Conservation (phyloP, 1,140 invertebrate genomes). For the Danaus plexippus region DNA sequence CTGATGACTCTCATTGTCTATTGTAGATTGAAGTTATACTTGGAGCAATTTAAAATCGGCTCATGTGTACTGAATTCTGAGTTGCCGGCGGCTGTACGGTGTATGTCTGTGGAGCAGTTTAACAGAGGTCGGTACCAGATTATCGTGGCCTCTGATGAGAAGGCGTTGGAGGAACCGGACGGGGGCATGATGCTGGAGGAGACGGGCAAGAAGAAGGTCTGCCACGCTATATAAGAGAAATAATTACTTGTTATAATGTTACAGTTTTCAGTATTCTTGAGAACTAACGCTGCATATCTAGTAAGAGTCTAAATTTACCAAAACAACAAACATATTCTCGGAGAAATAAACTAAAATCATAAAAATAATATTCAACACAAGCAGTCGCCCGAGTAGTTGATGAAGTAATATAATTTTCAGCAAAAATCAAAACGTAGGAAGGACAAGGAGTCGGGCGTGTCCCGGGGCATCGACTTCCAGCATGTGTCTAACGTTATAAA, state of each 20-base stretch:
- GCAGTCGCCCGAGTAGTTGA: too few relatives aligned
- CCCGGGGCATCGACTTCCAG: slow-evolving; percentile 98
- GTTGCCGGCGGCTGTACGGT: slow-evolving; percentile 92
- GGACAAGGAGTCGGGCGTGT: slow-evolving; percentile 95
- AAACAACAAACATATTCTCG: too few relatives aligned
- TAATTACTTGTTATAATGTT: slow-evolving; percentile 2
- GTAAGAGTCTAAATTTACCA: neutral
- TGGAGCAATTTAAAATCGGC: slow-evolving; percentile 96
- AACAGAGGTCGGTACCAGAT: slow-evolving; percentile 96
- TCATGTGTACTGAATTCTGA: slow-evolving; percentile 97
- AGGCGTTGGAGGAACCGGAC: slow-evolving; percentile 80
- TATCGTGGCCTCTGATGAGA: slow-evolving; percentile 98
- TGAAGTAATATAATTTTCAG: slow-evolving; percentile 70
- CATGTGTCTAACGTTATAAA: slow-evolving; percentile 98
- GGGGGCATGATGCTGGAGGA: slow-evolving; percentile 55
- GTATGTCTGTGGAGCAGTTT: slow-evolving; percentile 96
- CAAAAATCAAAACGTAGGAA: slow-evolving; percentile 79
- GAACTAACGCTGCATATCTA: neutral
- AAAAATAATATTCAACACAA: too few relatives aligned
- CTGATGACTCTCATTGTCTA: slow-evolving; percentile 1
- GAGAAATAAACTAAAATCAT: too few relatives aligned
- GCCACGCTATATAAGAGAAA: too few relatives aligned
- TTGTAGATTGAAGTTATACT: slow-evolving; percentile 90
- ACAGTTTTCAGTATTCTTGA: slow-evolving; percentile 9
- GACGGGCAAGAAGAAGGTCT: slow-evolving; percentile 51